phyloP scores from a whole-genome alignment of 2,888 invertebrate genomes.

The Acrocera orbiculus region DNA sequence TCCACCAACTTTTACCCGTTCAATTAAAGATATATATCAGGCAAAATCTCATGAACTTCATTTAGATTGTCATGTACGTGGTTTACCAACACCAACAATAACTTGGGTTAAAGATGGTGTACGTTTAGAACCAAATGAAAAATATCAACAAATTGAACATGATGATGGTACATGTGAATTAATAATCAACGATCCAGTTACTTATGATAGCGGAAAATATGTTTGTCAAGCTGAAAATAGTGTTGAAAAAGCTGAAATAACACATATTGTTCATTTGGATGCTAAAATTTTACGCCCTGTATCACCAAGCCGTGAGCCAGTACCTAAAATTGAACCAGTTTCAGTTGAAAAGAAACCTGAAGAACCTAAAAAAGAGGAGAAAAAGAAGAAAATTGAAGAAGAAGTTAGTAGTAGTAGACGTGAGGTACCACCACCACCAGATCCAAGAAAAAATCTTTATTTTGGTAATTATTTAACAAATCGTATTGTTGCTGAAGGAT shows the following conservation, averaged over 20 bases:
- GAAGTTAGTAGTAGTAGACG: conserved; percentile 20
- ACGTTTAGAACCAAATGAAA: conserved; percentile 38
- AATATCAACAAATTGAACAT: conserved; percentile 48
- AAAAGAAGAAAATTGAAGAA: conserved; percentile 20
- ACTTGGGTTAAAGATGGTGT: conserved; percentile 62
- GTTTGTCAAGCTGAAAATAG: conserved; percentile 49
- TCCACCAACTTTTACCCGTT: conserved; percentile 58
- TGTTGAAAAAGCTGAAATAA: conserved; percentile 54
- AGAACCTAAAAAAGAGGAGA: conserved; percentile 17
- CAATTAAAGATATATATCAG: conserved; percentile 46
- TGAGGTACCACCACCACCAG: conserved; percentile 29
- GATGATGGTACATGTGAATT: conserved; percentile 60
- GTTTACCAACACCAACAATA: conserved; percentile 50
- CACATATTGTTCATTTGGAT: conserved; percentile 49
- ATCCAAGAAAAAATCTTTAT: conserved; percentile 31
- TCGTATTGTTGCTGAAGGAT: conserved; percentile 54
- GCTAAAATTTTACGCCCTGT: conserved; percentile 30
- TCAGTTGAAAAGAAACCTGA: conserved; percentile 10
- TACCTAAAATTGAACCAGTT: conserved; percentile 5
- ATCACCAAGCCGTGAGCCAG: conserved; percentile 21
- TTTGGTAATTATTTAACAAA: conserved; percentile 64
- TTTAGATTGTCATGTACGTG: conserved; percentile 61
- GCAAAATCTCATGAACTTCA: conserved; percentile 48
- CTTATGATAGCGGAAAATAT: conserved; percentile 37
- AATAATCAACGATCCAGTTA: conserved; percentile 44